Conservation (phyloP, 2,113 vertebrate genomes). For the Pycnonotus jocosus region DNA sequence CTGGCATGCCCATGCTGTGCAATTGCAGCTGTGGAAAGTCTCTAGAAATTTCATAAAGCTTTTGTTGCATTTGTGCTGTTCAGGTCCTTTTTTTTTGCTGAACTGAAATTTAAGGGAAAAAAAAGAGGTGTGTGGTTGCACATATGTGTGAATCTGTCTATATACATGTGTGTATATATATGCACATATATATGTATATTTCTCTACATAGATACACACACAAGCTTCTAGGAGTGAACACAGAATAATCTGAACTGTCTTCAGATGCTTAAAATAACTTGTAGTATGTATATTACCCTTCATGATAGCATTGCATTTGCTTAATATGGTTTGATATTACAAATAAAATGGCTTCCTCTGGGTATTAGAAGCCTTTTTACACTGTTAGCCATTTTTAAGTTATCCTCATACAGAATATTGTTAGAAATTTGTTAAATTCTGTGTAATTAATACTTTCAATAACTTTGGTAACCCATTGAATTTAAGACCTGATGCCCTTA, state of each 20-base stretch:
- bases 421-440: neutral
- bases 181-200: neutral
- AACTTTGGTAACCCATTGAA: neutral
- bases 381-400: conserved; percentile 21
- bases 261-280: neutral
- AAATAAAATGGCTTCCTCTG: conserved; percentile 56
- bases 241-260: neutral
- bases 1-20: neutral
- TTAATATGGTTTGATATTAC: neutral
- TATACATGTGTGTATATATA: rapidly evolving
- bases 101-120: neutral
- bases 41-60: neutral
- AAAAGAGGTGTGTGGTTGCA: neutral
- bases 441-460: neutral
- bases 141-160: neutral
- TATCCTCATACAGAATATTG: neutral
- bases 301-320: neutral
- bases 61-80: neutral
- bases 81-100: neutral
- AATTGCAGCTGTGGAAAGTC: neutral
- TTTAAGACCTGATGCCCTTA: neutral
- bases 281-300: neutral
- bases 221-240: neutral
- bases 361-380: neutral
- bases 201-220: neutral